Evolutionary conservation across 2,113 vertebrate species (phyloP).

Genomic region (Mungos mungo): DNA sequence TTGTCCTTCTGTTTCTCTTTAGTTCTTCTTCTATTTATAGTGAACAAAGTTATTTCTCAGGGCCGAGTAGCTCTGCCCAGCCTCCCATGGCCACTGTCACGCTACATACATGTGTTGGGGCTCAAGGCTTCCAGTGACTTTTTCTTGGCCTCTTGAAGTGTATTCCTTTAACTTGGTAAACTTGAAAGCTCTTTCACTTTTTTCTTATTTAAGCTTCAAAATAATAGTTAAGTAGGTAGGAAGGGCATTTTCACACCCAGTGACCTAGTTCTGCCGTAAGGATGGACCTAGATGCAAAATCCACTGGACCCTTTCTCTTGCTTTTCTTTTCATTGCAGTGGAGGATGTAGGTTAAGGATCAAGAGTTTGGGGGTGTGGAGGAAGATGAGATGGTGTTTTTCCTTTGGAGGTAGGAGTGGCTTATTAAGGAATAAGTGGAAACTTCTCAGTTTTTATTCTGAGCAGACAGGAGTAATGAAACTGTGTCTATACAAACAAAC

Average conservation of each 20-base stretch:
- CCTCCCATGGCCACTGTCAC: neutral
- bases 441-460: neutral
- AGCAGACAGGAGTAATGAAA: neutral
- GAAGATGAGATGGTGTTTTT: neutral
- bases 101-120: neutral
- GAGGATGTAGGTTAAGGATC: neutral
- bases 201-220: constrained; percentile 18
- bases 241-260: neutral
- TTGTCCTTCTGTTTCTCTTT: neutral
- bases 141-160: neutral
- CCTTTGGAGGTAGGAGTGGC: neutral
- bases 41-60: neutral
- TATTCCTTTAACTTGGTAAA: neutral
- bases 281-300: neutral
- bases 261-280: neutral
- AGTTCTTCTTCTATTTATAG: neutral
- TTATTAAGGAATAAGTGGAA: neutral
- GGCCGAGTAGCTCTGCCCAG: neutral
- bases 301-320: neutral
- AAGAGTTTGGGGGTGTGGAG: neutral
- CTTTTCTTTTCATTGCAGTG: neutral
- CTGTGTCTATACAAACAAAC: neutral
- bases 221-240: neutral
- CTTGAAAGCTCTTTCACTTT: neutral
- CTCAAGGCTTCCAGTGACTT: neutral